Percentiles rank a stretch among this genome's conserved stretches.
Conservation (phyloP, 2,888 invertebrate species). For the Meiosimyza platycephala region DNA sequence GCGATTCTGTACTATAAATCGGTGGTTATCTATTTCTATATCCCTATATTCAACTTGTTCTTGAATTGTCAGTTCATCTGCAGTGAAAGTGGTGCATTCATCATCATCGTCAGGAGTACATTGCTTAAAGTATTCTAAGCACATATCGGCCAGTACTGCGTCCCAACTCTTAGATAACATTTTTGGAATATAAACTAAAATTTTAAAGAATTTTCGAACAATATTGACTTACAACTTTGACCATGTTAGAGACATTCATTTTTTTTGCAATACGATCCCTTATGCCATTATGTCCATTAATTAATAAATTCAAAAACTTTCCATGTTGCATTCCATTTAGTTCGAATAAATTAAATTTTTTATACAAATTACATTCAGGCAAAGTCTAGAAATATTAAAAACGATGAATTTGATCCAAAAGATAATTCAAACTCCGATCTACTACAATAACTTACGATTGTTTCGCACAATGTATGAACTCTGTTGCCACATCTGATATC, state of each 20-base stretch:
- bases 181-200: too few species aligned
- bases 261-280: slow-evolving; percentile 47
- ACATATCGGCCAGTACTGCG: slow-evolving; percentile 13
- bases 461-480: too few species aligned
- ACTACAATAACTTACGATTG: too few species aligned
- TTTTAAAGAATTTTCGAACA: too few species aligned
- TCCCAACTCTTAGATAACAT: slow-evolving; percentile 4
- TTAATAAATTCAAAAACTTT: slow-evolving; percentile 25
- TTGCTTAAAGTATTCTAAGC: background rate
- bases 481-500: too few species aligned
- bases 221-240: slow-evolving; percentile 35
- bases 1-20: slow-evolving; percentile 21
- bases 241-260: slow-evolving; percentile 48
- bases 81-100: slow-evolving; percentile 5
- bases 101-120: slow-evolving; percentile 7
- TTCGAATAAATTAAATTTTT: background rate
- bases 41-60: background rate
- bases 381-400: too few species aligned
- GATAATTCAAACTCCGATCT: too few species aligned
- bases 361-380: background rate
- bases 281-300: slow-evolving; percentile 49
- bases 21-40: background rate
- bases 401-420: too few species aligned
- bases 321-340: background rate
- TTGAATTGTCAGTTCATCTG: too few species aligned